Base-by-base conservation (phyloP, 2,113 vertebrate species). In the Bos taurus region DNA sequence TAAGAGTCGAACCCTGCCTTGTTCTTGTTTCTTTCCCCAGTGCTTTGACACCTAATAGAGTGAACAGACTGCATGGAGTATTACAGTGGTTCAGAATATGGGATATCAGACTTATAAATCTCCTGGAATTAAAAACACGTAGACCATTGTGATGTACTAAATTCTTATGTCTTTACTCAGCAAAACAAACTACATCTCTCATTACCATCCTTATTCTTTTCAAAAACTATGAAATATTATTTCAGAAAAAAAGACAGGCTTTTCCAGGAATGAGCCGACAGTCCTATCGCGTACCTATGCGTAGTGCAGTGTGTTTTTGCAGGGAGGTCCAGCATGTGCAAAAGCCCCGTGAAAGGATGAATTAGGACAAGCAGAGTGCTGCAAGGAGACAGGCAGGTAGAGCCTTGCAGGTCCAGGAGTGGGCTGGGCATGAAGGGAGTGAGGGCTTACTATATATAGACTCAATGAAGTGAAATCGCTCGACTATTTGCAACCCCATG, bases 141-240 rank as follows among this genome's bases (percentile, higher is more conserved):
- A 36, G 88, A 54, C 54, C 40, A 4, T 85, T 43, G 83, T 54
- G 46, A 62, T 54, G 19, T 77, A 33, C 46, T 80, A 52, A 64
- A 30, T 43, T 67, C 85, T 36, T 82, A 23, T 82, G 21, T 56
- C 21, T 83, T 48, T 33, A 33, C 57, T 95, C 60, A 36, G 64
- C 46, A 67, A 43, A 40, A 54, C 28, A 60, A 81, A 28, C 16
- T 11, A 83, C 40, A 64, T 36, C 82, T 71, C 85, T 62, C 30
- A 2, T 94, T 60, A 9, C 25, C 23, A 50, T 85, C 14, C 43
- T 93, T 85, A 28, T 77, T 90, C 36, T 83, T 95, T 87, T 78
- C 43, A 86, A 23, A 60, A 74, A 46, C 46, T 17, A 2, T 36
- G 74, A 77, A 77, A 54, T 74, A 15, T 50, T 80, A 46, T 74